Evolutionary conservation across 2,888 invertebrate species (phyloP), one percentile per base, ranked within the genome.

Genomic region (Aphrophora alni): DNA sequence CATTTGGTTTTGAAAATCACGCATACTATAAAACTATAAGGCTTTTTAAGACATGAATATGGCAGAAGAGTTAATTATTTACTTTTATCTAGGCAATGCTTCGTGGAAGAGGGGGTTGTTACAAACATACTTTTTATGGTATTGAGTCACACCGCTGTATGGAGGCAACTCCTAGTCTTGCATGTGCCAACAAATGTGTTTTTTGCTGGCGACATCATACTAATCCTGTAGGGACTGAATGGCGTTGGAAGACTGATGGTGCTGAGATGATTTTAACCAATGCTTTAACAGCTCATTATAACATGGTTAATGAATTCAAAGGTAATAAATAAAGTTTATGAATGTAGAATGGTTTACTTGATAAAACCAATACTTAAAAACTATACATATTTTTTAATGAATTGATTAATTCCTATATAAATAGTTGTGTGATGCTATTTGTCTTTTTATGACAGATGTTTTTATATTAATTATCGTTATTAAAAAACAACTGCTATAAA

Each of bases 181-280:
- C 91, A 5, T 91, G 91, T 83, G 91, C 91, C 44, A 91, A 91
- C 85, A 91, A 91, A 87, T 91, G 91, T 87, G 91, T 91, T 27
- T 91, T 91, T 86, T 91, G 91, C 84, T 91, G 91, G 91, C 88
- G 91, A 26, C 89, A 89, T 84, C 88, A 89, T 83, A 87, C 88
- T 3, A 89, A 89, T 85, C 89, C 89, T 26, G 91, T 91, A 0
- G 91, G 91, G n/a, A 91, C 91, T 2, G 91, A 91, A 84, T 91
- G 91, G 91, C 88, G 89, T 82, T 91, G 91, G 91, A 87, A 90
- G 85, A 91, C 90, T 89, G 91, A 91, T 85, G 87, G 88, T 33
- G 89, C 91, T 1, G 88, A 91, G 78, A 84, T 86, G 17, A 89
- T 91, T 59, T 85, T 91, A n/a, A 85, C 88, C n/a, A 89, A 89